Evolutionary conservation across 2,888 invertebrate genomes (phyloP).

Genomic region (Cotesia congregata): DNA sequence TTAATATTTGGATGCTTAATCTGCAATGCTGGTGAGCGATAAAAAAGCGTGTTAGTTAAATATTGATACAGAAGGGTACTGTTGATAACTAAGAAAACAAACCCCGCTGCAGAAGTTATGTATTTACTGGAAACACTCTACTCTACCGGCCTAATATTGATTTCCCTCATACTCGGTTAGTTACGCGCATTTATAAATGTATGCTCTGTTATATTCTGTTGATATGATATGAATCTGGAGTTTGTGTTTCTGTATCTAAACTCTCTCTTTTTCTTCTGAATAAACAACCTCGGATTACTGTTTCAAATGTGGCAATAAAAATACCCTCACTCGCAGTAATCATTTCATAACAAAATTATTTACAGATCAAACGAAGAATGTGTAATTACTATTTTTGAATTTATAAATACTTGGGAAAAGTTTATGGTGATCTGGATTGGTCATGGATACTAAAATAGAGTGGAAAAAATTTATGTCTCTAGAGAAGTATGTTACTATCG

Average conservation of each 20-base stretch:
- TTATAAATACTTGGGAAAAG: no score
- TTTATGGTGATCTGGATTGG: no score
- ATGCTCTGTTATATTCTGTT: no score
- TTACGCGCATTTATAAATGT: no score
- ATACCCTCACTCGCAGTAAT: neutral
- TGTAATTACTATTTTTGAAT: neutral
- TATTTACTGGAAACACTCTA: neutral
- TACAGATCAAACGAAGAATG: neutral
- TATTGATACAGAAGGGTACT: neutral
- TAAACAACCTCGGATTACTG: neutral
- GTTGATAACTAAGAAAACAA: slow-evolving; percentile 8
- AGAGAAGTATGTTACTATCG: no score
- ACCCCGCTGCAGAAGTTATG: neutral
- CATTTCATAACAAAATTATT: neutral
- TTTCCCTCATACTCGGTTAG: neutral
- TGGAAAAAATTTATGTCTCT: no score
- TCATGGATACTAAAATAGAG: no score
- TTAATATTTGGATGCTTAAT: neutral
- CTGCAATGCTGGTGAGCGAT: slow-evolving; percentile 1
- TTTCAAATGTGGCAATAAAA: neutral
- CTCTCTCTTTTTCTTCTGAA: neutral
- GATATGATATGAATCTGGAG: no score
- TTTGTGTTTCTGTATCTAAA: no score
- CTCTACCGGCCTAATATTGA: slow-evolving; percentile 7
- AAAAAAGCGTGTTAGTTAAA: neutral